phyloP scores from a whole-genome alignment of 2,797 vertebrate genomes.

The Myioborus miniatus region DNA sequence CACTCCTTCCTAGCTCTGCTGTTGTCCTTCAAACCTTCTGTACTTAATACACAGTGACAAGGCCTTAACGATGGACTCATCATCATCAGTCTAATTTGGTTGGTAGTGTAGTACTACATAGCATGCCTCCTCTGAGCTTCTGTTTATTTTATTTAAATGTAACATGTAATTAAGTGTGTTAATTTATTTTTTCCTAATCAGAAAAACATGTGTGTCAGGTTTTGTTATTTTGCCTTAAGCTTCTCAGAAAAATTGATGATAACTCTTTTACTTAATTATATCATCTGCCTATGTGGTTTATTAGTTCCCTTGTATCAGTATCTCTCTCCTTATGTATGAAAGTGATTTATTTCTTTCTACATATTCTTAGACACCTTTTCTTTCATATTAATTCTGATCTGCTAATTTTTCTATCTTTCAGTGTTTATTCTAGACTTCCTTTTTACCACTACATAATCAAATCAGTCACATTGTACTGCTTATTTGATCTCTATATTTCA shows the following conservation, averaged over 20 bases:
- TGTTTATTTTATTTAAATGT: slow-evolving; percentile 14
- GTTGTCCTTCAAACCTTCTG: background rate
- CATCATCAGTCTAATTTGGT: background rate
- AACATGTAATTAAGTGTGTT: slow-evolving; percentile 11
- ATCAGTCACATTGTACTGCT: background rate
- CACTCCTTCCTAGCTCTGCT: background rate
- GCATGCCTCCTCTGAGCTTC: background rate
- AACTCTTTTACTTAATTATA: background rate
- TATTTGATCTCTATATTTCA: background rate
- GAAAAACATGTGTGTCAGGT: background rate
- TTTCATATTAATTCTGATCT: background rate
- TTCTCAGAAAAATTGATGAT: background rate
- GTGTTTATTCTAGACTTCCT: background rate
- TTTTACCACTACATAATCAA: background rate
- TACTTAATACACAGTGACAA: background rate
- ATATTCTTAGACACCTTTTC: background rate
- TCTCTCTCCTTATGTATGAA: background rate
- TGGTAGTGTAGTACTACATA: background rate
- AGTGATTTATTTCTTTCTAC: background rate
- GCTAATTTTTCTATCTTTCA: background rate
- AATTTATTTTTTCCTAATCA: slow-evolving; percentile 23
- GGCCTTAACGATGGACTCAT: background rate
- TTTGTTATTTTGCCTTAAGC: slow-evolving; percentile 12
- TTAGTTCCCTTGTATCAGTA: background rate
- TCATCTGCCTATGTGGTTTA: background rate